These are phyloP conservation scores for Oxyura jamaicensis DNA, from an alignment of 2,113 vertebrate species.

Conservation along the genomic window DNA sequence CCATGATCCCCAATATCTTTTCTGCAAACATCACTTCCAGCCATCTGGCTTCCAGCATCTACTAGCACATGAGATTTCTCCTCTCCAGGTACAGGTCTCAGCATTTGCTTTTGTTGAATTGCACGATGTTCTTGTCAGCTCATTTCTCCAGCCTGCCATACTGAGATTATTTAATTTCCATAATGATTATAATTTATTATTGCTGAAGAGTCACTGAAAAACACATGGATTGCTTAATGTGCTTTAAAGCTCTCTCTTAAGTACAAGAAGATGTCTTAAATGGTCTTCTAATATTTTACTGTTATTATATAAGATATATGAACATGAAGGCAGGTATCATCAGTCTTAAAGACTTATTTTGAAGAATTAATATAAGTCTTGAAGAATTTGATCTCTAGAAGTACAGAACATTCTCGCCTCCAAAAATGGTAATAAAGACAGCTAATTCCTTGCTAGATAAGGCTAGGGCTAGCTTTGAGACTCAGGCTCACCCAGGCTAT, in stretches of 20 bases:
- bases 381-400: neutral
- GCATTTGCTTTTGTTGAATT: neutral
- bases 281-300: neutral
- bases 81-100: too few relatives aligned
- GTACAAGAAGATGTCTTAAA: neutral
- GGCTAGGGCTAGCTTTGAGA: neutral
- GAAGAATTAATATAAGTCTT: neutral
- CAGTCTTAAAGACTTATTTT: neutral
- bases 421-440: neutral
- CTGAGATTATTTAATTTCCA: neutral
- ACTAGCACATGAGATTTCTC: neutral
- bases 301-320: neutral
- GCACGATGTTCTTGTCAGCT: neutral
- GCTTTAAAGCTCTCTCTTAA: neutral
- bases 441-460: neutral
- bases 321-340: neutral
- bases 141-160: neutral
- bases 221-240: neutral
- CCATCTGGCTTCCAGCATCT: neutral
- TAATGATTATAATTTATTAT: neutral
- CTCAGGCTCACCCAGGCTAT: neutral
- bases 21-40: neutral
- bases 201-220: neutral
- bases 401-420: neutral
- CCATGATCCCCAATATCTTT: neutral